Conservation (phyloP, 2,113 vertebrate species). For the Podarcis muralis region DNA sequence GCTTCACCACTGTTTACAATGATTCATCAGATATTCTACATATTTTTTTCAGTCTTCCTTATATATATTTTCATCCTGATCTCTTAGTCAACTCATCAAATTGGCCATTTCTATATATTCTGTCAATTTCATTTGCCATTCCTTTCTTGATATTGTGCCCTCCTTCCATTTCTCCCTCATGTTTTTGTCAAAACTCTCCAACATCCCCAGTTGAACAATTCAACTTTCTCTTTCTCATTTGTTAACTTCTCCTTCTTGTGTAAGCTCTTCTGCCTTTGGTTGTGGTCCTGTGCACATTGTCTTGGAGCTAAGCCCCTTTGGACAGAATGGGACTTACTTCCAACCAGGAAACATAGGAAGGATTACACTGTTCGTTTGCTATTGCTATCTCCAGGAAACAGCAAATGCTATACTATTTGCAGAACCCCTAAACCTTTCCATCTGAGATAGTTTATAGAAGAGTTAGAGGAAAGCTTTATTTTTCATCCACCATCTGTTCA, state of each 20-base stretch:
- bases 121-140: no score
- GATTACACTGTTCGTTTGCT: neutral
- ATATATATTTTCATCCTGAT: no score
- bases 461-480: conserved; percentile 21
- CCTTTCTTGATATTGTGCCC: no score
- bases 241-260: neutral
- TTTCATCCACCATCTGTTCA: conserved; percentile 17
- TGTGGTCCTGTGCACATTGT: neutral
- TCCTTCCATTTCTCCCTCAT: no score
- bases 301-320: neutral
- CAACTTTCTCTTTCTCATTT: no score
- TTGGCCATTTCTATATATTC: no score
- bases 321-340: neutral
- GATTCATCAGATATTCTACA: no score
- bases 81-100: no score
- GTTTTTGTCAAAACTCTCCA: no score
- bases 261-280: neutral
- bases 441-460: conserved; percentile 2
- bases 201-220: no score
- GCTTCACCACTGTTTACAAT: no score
- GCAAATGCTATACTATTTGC: neutral
- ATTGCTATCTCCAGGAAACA: neutral
- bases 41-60: no score
- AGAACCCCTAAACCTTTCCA: conserved; percentile 5
- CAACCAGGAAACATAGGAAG: neutral